Conservation (phyloP, 2,888 invertebrate genomes). For the Gastracanthus pulcherrimus region DNA sequence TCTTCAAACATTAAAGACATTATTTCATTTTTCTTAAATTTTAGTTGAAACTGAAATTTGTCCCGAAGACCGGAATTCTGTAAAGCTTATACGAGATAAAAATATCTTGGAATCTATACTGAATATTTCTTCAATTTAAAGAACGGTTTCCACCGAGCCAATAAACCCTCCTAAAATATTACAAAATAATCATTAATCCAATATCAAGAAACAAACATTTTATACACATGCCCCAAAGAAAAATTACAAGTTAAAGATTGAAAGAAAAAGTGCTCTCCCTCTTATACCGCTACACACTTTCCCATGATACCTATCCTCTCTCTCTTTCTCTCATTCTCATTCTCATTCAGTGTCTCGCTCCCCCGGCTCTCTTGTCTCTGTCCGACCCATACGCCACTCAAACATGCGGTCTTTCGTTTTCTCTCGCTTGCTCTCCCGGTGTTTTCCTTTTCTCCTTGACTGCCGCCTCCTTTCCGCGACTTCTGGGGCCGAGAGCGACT, state of each 20-base stretch:
- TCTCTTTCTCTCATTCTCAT: background rate
- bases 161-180: too few species aligned
- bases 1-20: too few species aligned
- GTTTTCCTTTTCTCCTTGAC: constrained; percentile 55
- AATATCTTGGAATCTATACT: constrained; percentile 41
- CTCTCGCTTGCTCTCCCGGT: background rate
- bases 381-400: background rate
- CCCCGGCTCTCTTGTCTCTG: background rate
- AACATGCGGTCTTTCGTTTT: background rate
- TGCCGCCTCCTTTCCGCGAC: constrained; percentile 59
- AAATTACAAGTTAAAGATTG: too few species aligned
- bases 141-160: background rate
- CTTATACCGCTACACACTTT: background rate
- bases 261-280: background rate
- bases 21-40: too few species aligned
- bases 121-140: constrained; percentile 35
- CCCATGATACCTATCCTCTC: background rate
- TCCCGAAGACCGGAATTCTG: background rate
- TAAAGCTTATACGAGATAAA: constrained; percentile 2
- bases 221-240: too few species aligned
- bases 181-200: too few species aligned
- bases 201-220: too few species aligned
- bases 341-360: too few species aligned
- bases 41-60: background rate
- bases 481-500: constrained; percentile 53